Evolutionary conservation across 2,888 invertebrate genomes (phyloP), one percentile per base, ranked within the genome.

Genomic region (Pyrocoelia pectoralis): DNA sequence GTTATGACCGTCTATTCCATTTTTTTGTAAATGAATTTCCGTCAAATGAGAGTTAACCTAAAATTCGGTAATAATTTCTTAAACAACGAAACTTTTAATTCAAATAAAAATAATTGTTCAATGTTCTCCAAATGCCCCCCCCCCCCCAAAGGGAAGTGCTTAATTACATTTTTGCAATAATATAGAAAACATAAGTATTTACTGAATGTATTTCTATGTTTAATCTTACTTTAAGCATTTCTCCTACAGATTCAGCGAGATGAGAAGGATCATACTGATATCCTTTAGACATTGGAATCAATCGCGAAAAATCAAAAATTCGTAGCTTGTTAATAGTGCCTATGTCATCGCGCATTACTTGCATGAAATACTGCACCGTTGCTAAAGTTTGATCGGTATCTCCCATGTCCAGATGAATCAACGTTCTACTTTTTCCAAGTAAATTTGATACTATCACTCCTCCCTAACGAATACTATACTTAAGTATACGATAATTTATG

Each of bases 21-120:
- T 86, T 70, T 88, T 89, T 73, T 87, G 87, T 17, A 86, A 76
- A 77, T 87, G 85, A 9, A 89, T 72, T 69, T 87, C 87, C 0
- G 82, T 78, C 28, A 89, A 78, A 2, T 78, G 79, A 8, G 56
- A 68, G 69, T 83, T 84, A 13, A 75, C 59, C 83, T 83, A 60
- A 63, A 51, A 29, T 24, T 24, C 12, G 8, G 10, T n/a, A 4
- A 19, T 19, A n/a, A n/a, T n/a, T n/a, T n/a, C n/a, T n/a, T n/a
- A n/a, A n/a, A n/a, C n/a, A n/a, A n/a, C n/a, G n/a, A n/a, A n/a
- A n/a, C n/a, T n/a, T n/a, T n/a, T n/a, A n/a, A n/a, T n/a, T n/a
- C n/a, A n/a, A n/a, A n/a, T n/a, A n/a, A n/a, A n/a, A n/a, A n/a
- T n/a, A n/a, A n/a, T n/a, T n/a, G n/a, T n/a, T n/a, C n/a, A n/a